Base-by-base conservation (phyloP, 2,113 vertebrate species). In the Silurus asotus region DNA sequence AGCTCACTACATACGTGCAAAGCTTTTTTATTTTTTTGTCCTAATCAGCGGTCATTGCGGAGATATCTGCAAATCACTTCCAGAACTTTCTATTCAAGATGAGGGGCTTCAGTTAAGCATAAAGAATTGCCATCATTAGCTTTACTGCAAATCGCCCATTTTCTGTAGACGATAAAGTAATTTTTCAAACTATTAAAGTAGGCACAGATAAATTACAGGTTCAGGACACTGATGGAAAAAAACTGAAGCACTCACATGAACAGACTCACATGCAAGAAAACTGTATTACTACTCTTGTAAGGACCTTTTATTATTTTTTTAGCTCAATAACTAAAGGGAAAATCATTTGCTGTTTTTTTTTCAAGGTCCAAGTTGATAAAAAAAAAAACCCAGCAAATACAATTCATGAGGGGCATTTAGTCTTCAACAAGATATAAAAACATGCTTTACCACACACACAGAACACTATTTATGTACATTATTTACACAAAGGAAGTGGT, bases 31-130 rank as follows among this genome's bases (percentile, higher is more conserved):
- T 64, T 20, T 64, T 49, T 86, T 81, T 62, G 84, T 81, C 78
- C 78, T 81, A 86, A 86, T 75, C 75, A 79, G 79, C 56, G 55
- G 56, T 75, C 69, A 64, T 82, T 82, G 72, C 4, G 8, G 37
- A 86, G 77, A 86, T 86, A 86, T 86, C 67, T 81, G 67, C 13
- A 86, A 81, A 86, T 81, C 85, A 74, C 78, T 81, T 86, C 79
- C 85, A 86, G 85, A 86, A 62, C 79, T 64, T 82, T 82, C 79
- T 59, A 25, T 81, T 51, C 59, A 65, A 61, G 55, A 81, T 81
- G 77, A 86, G 84, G 64, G 77, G 55, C 65, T 81, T 82, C 79
- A 75, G 85, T 82, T 82, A 86, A 28, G n/a, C 79, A 82, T 82
- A 82, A 86, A 75, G 56, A 78, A 55, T 75, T n/a, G 56, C 79